A percentile compares a stretch with the other conserved stretches of the same genome.
These are phyloP conservation scores for Drosophila santomea DNA, from an alignment of 1,140 invertebrate species.

Conservation along the genomic window DNA sequence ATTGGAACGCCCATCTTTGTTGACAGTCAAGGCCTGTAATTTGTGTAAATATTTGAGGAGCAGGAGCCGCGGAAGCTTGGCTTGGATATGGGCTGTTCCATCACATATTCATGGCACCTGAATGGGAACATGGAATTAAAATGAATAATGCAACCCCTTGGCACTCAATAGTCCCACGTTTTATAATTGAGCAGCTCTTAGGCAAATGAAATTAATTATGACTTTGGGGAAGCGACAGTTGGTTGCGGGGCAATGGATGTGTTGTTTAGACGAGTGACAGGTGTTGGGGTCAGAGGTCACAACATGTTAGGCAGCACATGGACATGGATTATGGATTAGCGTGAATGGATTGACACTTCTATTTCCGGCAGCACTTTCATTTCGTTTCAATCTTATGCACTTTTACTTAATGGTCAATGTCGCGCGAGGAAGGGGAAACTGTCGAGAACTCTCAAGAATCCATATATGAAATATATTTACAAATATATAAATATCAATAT, in stretches of 20 bases:
- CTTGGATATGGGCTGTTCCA: slow-evolving; percentile 8
- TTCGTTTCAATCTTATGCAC: background rate
- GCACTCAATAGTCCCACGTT: slow-evolving; percentile 33
- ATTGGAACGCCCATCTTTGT: slow-evolving; percentile 7
- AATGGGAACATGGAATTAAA: slow-evolving; percentile 35
- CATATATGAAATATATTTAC: too few relatives aligned
- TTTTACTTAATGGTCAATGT: background rate
- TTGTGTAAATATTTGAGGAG: slow-evolving; percentile 47
- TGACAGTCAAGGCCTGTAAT: slow-evolving; percentile 52
- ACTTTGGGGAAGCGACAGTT: slow-evolving; percentile 28
- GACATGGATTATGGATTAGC: slow-evolving; percentile 9
- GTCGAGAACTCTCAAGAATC: too few relatives aligned
- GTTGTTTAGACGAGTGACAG: background rate
- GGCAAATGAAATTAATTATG: slow-evolving; percentile 51
- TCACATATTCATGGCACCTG: slow-evolving; percentile 49
- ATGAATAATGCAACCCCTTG: slow-evolving; percentile 59
- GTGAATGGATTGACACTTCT: background rate
- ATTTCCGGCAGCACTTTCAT: slow-evolving; percentile 2
- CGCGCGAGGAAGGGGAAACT: too few relatives aligned
- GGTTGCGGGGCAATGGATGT: background rate
- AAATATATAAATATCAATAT: too few relatives aligned
- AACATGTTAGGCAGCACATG: background rate
- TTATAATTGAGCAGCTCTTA: slow-evolving; percentile 70
- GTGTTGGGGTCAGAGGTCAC: slow-evolving; percentile 8
- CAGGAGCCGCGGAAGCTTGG: slow-evolving; percentile 18